These are phyloP conservation scores for Scaptomyza montana DNA, from an alignment of 1,140 invertebrate genomes.

Conservation along the genomic window DNA sequence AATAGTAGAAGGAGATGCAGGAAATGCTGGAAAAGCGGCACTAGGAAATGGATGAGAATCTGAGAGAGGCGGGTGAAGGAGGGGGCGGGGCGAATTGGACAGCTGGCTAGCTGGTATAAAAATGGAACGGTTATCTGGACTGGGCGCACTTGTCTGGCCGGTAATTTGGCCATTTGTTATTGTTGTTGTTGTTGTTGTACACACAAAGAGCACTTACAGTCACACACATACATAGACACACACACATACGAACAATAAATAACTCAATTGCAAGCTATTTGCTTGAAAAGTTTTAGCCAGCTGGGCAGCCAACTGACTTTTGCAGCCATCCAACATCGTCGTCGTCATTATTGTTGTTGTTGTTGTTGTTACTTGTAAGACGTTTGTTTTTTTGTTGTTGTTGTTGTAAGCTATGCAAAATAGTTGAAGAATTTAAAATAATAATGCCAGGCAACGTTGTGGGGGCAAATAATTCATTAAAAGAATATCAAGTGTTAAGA, in stretches of 20 bases:
- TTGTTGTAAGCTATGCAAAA: constrained; percentile 58
- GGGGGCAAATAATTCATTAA: constrained; percentile 75
- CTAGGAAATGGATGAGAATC: background rate
- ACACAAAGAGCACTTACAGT: constrained; percentile 24
- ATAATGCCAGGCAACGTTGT: constrained; percentile 59
- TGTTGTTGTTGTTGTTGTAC: constrained; percentile 31
- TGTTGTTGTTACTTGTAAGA: constrained; percentile 12
- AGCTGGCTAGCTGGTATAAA: background rate
- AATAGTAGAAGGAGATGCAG: background rate
- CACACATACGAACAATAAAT: constrained; percentile 63
- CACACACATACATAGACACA: constrained; percentile 20
- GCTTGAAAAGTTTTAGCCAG: constrained; percentile 70
- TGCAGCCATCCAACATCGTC: constrained; percentile 33
- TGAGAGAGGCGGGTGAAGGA: background rate
- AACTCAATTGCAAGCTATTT: constrained; percentile 81
- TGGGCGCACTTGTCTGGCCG: constrained; percentile 31
- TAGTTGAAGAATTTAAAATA: constrained; percentile 73
- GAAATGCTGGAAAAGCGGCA: background rate
- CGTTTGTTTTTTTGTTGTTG: constrained; percentile 10
- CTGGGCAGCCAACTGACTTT: constrained; percentile 52
- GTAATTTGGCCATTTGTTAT: constrained; percentile 53
- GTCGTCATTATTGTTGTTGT: background rate
- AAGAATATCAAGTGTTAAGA: constrained; percentile 81
- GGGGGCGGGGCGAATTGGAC: background rate
- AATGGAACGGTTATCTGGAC: background rate